Evolutionary conservation across 2,797 vertebrate genomes (phyloP).

Genomic region (Sebastes cheni): DNA sequence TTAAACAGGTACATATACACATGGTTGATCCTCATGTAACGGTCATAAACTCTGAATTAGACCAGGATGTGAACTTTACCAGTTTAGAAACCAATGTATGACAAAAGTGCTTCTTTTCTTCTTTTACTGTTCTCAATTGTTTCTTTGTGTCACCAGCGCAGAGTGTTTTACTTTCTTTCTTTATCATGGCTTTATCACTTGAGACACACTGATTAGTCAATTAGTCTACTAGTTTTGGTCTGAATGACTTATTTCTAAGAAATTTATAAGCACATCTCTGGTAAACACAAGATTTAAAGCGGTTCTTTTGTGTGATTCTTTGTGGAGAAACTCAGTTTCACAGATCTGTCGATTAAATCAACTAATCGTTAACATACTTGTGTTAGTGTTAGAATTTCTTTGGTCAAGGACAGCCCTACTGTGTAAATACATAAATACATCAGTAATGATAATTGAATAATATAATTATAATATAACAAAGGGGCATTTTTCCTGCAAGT

Average conservation of each 20-base stretch:
- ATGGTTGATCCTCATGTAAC: neutral
- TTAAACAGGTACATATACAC: slow-evolving; percentile 90
- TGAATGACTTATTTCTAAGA: neutral
- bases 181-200: neutral
- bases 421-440: neutral
- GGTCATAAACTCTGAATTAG: neutral
- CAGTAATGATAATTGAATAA: neutral
- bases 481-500: neutral
- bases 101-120: neutral
- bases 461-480: neutral
- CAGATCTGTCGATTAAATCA: neutral
- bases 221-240: no score
- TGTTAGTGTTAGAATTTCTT: no score
- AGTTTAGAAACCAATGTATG: neutral
- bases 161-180: neutral
- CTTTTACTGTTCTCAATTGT: neutral
- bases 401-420: no score
- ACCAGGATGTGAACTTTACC: neutral
- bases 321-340: neutral
- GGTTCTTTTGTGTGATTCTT: neutral
- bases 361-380: no score
- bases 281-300: neutral
- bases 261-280: neutral
- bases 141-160: neutral
- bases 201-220: neutral